Evolutionary conservation across 2,113 vertebrate species (phyloP).

Genomic region (Leucoraja erinaceus): DNA sequence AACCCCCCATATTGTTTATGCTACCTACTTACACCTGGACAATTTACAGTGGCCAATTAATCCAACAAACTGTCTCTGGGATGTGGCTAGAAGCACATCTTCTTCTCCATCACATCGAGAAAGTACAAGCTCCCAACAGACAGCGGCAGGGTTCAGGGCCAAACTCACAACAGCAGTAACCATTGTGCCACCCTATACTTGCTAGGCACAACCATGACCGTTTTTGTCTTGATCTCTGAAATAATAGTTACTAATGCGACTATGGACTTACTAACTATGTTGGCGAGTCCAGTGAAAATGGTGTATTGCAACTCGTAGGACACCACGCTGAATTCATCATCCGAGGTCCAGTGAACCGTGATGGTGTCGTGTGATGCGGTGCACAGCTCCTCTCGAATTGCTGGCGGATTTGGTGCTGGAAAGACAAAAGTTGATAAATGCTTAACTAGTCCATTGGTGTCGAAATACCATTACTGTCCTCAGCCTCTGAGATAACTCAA

Average conservation of each 20-base stretch:
- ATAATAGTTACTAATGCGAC: not conserved
- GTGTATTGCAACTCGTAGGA: constrained; percentile 95
- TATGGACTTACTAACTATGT: constrained; percentile 86
- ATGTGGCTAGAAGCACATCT: too few species aligned
- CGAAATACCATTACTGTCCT: too few species aligned
- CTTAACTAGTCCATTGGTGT: not conserved
- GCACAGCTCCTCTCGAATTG: constrained; percentile 89
- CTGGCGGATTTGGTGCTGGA: constrained; percentile 85
- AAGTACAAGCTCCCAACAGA: too few species aligned
- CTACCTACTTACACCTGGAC: too few species aligned
- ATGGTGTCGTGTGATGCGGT: constrained; percentile 96
- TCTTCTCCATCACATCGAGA: too few species aligned
- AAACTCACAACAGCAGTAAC: too few species aligned
- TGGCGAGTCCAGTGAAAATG: constrained; percentile 91
- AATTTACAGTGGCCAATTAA: too few species aligned
- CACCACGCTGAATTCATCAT: constrained; percentile 91
- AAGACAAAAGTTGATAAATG: not conserved
- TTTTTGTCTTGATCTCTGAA: constrained; percentile 38
- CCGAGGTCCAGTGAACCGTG: constrained; percentile 93
- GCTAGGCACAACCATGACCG: constrained; percentile 9
- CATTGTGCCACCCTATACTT: too few species aligned
- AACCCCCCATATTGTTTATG: too few species aligned
- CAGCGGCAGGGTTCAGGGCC: too few species aligned
- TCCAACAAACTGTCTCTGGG: too few species aligned
- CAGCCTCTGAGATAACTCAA: not conserved